A percentile compares a stretch with the other conserved stretches of the same genome.
Evolutionary conservation across 2,797 vertebrate species (phyloP).

Genomic region (Melanotaenia parkinsoni): DNA sequence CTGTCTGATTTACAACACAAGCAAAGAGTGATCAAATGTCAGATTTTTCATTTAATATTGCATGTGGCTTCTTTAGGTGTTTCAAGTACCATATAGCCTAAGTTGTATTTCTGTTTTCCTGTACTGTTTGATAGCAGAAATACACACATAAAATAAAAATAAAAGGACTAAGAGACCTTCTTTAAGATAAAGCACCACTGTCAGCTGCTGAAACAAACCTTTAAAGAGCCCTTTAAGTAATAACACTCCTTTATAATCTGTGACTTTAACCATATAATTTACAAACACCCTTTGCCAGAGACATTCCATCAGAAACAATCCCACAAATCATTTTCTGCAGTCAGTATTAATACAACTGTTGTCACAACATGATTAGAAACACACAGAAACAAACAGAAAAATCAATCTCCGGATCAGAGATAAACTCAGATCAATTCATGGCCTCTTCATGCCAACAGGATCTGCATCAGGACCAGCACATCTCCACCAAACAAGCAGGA

Average conservation of each 20-base stretch:
- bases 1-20: slow-evolving; percentile 47
- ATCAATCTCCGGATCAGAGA: neutral
- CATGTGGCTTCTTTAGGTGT: slow-evolving; percentile 23
- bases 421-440: slow-evolving; percentile 11
- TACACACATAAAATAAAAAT: no score
- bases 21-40: slow-evolving; percentile 27
- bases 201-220: slow-evolving; percentile 22
- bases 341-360: slow-evolving; percentile 28
- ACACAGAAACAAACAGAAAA: slow-evolving; percentile 4
- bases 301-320: slow-evolving; percentile 47
- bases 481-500: slow-evolving; percentile 47
- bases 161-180: neutral
- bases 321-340: slow-evolving; percentile 52
- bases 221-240: neutral
- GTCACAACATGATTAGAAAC: slow-evolving; percentile 5
- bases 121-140: no score
- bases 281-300: slow-evolving; percentile 43
- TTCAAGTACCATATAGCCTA: slow-evolving; percentile 6
- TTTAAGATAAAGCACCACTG: neutral
- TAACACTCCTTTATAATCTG: slow-evolving; percentile 2
- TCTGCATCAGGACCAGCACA: slow-evolving; percentile 40
- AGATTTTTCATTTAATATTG: slow-evolving; percentile 3
- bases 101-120: neutral
- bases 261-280: slow-evolving; percentile 28
- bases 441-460: slow-evolving; percentile 11